Evolutionary conservation across 2,797 vertebrate genomes (phyloP).

Genomic region (Cossypha heuglini): DNA sequence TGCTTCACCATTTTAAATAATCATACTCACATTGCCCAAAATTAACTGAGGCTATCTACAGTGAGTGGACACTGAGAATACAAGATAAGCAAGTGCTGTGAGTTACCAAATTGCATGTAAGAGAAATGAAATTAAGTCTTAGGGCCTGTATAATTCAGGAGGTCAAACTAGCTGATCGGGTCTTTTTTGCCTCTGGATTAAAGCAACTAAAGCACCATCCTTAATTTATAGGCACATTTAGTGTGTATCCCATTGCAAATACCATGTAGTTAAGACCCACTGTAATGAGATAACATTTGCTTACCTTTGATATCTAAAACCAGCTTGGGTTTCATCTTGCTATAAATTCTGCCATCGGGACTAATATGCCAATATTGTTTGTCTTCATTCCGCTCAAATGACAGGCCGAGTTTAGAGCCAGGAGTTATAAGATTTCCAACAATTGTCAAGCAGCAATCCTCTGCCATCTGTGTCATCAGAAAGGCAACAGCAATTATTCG

Average conservation of each 20-base stretch:
- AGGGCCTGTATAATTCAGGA: constrained; percentile 28
- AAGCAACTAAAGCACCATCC: constrained; percentile 21
- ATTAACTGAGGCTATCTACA: constrained; percentile 26
- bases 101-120: background rate
- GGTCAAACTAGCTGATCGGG: constrained; percentile 25
- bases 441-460: constrained; percentile 89
- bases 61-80: constrained; percentile 42
- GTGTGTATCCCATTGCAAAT: constrained; percentile 11
- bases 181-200: constrained; percentile 27
- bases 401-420: constrained; percentile 85
- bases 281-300: constrained; percentile 61
- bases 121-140: background rate
- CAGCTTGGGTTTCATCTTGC: constrained; percentile 85
- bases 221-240: constrained; percentile 44
- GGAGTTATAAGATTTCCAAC: constrained; percentile 86
- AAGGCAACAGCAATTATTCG: background rate
- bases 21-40: background rate
- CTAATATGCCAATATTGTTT: constrained; percentile 89
- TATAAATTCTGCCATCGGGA: constrained; percentile 85
- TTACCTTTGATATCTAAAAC: constrained; percentile 97
- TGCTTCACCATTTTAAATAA: constrained; percentile 20
- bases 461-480: constrained; percentile 79
- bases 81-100: constrained; percentile 47
- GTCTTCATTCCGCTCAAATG: constrained; percentile 81
- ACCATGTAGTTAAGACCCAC: constrained; percentile 15